Evolutionary conservation across 2,797 vertebrate species (phyloP), one percentile per base, ranked within the genome.

Genomic region (Sebastes steindachneri): DNA sequence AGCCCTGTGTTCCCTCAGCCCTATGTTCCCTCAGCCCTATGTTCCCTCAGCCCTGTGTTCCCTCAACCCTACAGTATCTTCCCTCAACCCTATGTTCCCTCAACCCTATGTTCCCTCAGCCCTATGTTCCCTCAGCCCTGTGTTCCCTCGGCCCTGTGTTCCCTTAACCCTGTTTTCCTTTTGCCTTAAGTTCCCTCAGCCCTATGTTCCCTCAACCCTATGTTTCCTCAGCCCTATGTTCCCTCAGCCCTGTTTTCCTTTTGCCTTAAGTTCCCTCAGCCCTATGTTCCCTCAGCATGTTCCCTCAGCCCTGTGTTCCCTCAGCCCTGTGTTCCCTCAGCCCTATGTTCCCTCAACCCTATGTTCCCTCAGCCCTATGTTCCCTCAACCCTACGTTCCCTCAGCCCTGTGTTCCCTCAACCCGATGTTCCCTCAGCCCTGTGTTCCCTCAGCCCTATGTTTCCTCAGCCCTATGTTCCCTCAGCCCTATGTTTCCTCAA

Each of bases 401-500:
- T 37, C 35, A 37, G 0, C 12, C 35, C 35, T 14, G 0, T 1
- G 35, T 14, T 37, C 1, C 35, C 35, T 37, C 35, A 14, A 1
- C 35, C 35, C 35, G 1, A 0, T 37, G 12, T 37, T 37, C 0
- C 41, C 41, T 45, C 15, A 45, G 0, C 41, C 41, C 41, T 1
- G 0, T 17, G 6, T 45, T 17, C 1, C 15, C 15, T 45, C 41
- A 19, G 0, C 41, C 15, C 41, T 17, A 0, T 7, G 15, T 45
- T 45, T 1, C 41, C 41, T 45, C 37, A 19, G 0, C 41, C 15
- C 15, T 7, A 1, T 8, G 7, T 45, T 45, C 0, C 41, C 7
- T 45, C 6, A 17, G 0, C 6, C 41, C 3, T 0, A 2, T 3
- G 0, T 45, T 17, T 3, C 41, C 35, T 37, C 35, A 37, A 0